These are phyloP conservation scores for Branchipolynoe longqiensis DNA, from an alignment of 2,888 invertebrate species.

Conservation along the genomic window DNA sequence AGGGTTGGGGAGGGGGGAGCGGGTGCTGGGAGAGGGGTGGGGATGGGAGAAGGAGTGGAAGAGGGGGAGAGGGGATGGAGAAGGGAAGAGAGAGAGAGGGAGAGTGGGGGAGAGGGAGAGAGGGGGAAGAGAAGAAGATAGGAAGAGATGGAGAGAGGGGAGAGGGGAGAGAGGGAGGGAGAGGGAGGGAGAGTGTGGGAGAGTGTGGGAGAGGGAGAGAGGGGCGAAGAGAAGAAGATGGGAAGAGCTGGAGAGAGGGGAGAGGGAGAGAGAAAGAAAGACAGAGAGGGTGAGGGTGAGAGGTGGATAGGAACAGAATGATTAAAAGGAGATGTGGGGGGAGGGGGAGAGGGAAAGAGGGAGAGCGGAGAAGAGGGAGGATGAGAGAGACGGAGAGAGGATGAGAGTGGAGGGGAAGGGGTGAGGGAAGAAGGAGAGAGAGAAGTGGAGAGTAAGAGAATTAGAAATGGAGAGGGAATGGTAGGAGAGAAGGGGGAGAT, in stretches of 20 bases:
- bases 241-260: not conserved
- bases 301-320: not conserved
- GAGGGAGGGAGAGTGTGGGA: not conserved
- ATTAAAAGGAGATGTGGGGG: not conserved
- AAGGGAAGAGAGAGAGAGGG: not conserved
- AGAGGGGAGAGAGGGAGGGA: not conserved
- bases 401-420: not conserved
- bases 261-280: not conserved
- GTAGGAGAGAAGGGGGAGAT: too few relatives aligned
- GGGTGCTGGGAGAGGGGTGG: not conserved
- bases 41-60: not conserved
- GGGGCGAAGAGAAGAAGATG: not conserved
- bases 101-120: not conserved
- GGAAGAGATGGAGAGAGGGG: not conserved
- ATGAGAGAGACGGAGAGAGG: not conserved
- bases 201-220: not conserved
- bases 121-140: not conserved
- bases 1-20: not conserved
- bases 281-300: not conserved
- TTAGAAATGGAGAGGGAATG: too few relatives aligned
- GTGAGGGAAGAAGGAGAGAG: not conserved
- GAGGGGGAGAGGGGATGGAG: not conserved
- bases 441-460: not conserved
- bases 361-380: not conserved
- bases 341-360: not conserved